Conservation (phyloP, 2,888 invertebrate genomes). For the Sphaerophoria taeniata region DNA sequence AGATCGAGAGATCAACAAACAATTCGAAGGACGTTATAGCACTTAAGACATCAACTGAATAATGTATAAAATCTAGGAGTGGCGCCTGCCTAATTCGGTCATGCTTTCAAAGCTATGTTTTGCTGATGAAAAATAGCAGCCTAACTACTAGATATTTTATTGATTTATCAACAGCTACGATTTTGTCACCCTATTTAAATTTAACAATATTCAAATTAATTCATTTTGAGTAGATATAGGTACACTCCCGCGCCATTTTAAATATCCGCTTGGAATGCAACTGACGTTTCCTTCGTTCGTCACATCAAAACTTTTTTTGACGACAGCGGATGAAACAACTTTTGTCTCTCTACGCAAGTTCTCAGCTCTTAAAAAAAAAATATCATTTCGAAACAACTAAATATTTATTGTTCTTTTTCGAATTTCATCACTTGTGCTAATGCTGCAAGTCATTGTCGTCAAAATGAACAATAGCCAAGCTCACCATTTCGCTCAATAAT, state of each 20-base stretch:
- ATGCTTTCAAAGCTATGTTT: no score
- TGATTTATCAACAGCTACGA: no score
- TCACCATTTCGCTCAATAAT: slow-evolving; percentile 16
- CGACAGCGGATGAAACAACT: not conserved
- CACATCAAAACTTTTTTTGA: slow-evolving; percentile 14
- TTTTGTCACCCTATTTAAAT: no score
- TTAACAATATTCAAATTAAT: not conserved
- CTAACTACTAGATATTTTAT: no score
- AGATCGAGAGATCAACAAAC: no score
- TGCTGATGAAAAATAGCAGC: no score
- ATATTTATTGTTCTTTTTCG: slow-evolving; percentile 24
- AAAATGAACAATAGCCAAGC: slow-evolving; percentile 38
- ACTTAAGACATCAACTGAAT: no score
- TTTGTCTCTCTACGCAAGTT: slow-evolving; percentile 4
- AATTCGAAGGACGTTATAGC: no score
- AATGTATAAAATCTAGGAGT: no score
- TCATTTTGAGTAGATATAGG: slow-evolving; percentile 2
- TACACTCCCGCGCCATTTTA: not conserved
- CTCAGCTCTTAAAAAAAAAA: not conserved
- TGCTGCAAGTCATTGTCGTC: slow-evolving; percentile 15
- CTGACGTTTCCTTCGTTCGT: slow-evolving; percentile 18
- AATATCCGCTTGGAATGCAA: slow-evolving; percentile 29
- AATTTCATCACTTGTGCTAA: slow-evolving; percentile 14
- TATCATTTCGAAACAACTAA: slow-evolving; percentile 20
- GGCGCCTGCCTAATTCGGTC: no score